Evolutionary conservation across 2,113 vertebrate species (phyloP), one percentile per base, ranked within the genome.

Genomic region (Chaenogobius annularis): DNA sequence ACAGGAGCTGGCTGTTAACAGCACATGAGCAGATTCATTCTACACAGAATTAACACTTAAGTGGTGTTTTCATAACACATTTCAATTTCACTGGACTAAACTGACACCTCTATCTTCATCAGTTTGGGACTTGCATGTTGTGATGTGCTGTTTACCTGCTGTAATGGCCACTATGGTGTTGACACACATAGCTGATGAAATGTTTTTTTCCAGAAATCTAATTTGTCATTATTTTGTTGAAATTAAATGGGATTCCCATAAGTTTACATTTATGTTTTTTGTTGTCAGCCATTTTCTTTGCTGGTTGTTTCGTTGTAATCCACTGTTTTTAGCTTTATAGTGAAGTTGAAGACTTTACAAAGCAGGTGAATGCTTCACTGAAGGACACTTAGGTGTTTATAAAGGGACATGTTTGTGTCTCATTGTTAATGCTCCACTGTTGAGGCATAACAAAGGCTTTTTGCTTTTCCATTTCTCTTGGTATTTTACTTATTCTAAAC

Each of bases 1-100:
- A 66, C 79, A 80, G 77, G 82, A 87, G 80, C 78, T 71, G 75
- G 71, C 43, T 83, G 82, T 78, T 85, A 83, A 84, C 79, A 80
- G 82, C 68, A 69, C 70, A 83, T 69, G 74, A 82, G 80, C 65
- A 17, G 63, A 79, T 84, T 78, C 61, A 78, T 79, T 74, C 62
- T 72, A 80, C 8, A 73, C 43, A 70, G 77, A 88, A 88, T 89
- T 74, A 88, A 83, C 75, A 79, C 75, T 81, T 54, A 4, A 75
- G 76, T 75, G 82, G 79, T 83, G 73, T 82, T 82, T 81, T 77
- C 73, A 37, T 74, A 74, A 75, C 44, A 35, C 68, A 46, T 83
- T 81, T 76, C 52, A 78, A 71, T 87, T 83, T 73, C 15, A 44
- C 65, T 44, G 26, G 65, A 31, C 73, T 77, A 26, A 17, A 66